Percentiles rank a stretch among this genome's conserved stretches.
Conservation (phyloP, 2,888 invertebrate species). For the Mimumesa dahlbomi region DNA sequence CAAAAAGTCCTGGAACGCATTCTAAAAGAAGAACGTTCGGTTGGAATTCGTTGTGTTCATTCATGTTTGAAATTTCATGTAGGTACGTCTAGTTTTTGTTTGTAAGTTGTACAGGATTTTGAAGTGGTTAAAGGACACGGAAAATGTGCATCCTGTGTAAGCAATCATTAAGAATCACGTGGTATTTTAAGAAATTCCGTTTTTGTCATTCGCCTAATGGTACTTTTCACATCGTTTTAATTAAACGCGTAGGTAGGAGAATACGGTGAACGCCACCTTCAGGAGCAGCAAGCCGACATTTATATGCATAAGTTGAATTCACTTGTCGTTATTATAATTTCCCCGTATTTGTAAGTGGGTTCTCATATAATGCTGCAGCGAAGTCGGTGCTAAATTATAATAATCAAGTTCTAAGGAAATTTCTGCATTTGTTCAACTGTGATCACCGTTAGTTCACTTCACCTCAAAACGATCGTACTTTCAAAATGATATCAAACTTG, state of each 20-base stretch:
- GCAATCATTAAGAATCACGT: slow-evolving; percentile 18
- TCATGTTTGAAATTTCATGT: slow-evolving; percentile 10
- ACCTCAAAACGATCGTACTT: too few relatives aligned
- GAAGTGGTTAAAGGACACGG: neutral
- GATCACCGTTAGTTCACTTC: too few relatives aligned
- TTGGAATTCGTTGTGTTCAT: neutral
- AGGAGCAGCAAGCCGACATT: slow-evolving; percentile 11
- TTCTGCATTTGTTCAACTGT: too few relatives aligned
- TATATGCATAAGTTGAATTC: slow-evolving; percentile 5
- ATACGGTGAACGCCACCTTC: neutral
- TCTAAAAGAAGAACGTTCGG: neutral
- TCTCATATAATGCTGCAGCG: too few relatives aligned
- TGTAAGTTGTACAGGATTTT: neutral
- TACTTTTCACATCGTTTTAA: slow-evolving; percentile 20
- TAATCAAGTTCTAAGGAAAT: too few relatives aligned
- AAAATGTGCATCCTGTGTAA: neutral
- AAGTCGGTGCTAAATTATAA: too few relatives aligned
- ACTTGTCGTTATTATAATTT: slow-evolving; percentile 1
- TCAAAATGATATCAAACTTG: too few relatives aligned
- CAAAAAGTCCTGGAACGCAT: slow-evolving; percentile 5
- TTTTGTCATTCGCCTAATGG: neutral
- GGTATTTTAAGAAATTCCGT: neutral
- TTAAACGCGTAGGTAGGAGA: slow-evolving; percentile 6
- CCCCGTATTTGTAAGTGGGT: too few relatives aligned
- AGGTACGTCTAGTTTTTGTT: neutral